Conservation (phyloP, 2,888 invertebrate species). For the Magallana nippona region DNA sequence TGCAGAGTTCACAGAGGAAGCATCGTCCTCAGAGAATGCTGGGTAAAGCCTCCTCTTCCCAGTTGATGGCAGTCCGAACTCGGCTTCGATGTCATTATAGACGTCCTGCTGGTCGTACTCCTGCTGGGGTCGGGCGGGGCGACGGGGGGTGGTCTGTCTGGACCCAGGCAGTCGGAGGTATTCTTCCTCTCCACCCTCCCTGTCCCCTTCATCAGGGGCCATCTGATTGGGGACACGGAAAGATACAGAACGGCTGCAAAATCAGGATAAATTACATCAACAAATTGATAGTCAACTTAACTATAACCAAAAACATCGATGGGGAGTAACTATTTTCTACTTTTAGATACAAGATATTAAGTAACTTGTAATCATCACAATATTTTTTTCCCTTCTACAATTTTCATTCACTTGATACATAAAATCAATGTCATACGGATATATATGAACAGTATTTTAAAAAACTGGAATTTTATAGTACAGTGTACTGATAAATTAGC, state of each 20-base stretch:
- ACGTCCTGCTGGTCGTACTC: conserved; percentile 60
- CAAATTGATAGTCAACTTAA: not conserved
- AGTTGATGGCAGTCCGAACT: conserved; percentile 56
- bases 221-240: conserved; percentile 54
- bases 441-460: too few relatives aligned
- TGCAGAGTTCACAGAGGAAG: conserved; percentile 68
- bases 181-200: conserved; percentile 37
- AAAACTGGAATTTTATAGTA: too few relatives aligned
- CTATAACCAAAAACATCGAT: too few relatives aligned
- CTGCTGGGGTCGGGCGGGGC: conserved; percentile 45
- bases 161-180: conserved; percentile 30
- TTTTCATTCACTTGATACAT: too few relatives aligned
- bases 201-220: conserved; percentile 44
- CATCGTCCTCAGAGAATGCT: conserved; percentile 67
- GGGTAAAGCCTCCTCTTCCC: conserved; percentile 56
- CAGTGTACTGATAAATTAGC: too few relatives aligned
- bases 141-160: conserved; percentile 48
- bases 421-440: too few relatives aligned
- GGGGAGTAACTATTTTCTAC: too few relatives aligned
- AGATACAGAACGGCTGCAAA: conserved; percentile 57
- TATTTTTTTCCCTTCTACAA: too few relatives aligned
- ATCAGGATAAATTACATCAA: not conserved
- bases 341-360: too few relatives aligned
- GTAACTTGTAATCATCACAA: too few relatives aligned
- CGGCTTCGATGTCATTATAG: conserved; percentile 68